These are phyloP conservation scores for Sterrhoptilus dennistouni DNA, from an alignment of 2,113 vertebrate species.

Conservation along the genomic window DNA sequence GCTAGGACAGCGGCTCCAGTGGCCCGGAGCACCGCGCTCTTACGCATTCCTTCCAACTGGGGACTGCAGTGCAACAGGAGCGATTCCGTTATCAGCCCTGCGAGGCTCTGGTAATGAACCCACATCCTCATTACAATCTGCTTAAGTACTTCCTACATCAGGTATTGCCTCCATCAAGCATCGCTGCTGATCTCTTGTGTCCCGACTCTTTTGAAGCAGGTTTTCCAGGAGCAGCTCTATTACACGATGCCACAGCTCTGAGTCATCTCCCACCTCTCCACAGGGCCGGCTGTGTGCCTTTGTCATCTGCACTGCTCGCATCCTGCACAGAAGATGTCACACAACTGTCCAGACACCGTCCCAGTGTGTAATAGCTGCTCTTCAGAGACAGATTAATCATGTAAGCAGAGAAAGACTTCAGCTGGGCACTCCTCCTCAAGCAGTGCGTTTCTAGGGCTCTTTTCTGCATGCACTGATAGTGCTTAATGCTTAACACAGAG, in stretches of 20 bases:
- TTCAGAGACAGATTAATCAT: neutral
- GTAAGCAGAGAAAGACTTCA: neutral
- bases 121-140: slow-evolving; percentile 32
- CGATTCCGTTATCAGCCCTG: neutral
- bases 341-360: neutral
- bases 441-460: neutral
- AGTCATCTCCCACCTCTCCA: neutral
- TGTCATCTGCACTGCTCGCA: neutral
- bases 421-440: neutral
- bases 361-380: neutral
- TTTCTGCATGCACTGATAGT: neutral
- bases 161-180: neutral
- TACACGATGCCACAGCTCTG: neutral
- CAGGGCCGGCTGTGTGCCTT: neutral
- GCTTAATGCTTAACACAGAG: neutral
- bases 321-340: neutral
- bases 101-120: neutral
- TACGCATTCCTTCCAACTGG: neutral
- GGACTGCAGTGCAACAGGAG: neutral
- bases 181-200: neutral
- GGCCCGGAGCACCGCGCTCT: neutral
- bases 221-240: neutral
- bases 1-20: slow-evolving; percentile 19
- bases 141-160: neutral
- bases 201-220: neutral